Evolutionary conservation across 2,113 vertebrate genomes (phyloP), one percentile per base, ranked within the genome.

Genomic region (Pseudopodoces humilis): DNA sequence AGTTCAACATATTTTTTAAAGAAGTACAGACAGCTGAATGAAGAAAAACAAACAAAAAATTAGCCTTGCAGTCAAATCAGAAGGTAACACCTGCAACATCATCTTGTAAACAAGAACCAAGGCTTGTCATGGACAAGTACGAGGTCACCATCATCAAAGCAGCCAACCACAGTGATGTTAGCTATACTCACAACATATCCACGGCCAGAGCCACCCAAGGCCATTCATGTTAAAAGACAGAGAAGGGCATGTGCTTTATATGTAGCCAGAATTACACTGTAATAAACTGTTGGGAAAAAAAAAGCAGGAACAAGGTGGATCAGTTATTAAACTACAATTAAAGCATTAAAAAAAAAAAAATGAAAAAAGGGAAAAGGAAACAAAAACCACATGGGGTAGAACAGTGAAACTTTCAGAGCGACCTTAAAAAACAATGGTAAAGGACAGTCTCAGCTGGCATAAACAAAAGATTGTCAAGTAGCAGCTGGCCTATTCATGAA

Each of bases 31-130:
- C 28, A 80, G 47, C 27, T 49, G 27, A 92, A 70, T 9, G 55
- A 83, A 92, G 18, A 56, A 89, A 87, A 87, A 31, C 50, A 83
- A 88, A 83, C 59, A 69, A 91, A 89, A 92, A 76, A 37, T 30
- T 44, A 92, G 31, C 72, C 24, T 70, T 50, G 27, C 74, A 64
- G 69, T 56, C 91, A 92, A 83, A 78, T 63, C 58, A 60, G 49
- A 94, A 94, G 49, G 67, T 16, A 96, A 88, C 17, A 90, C 82
- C 65, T 28, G 18, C 28, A 84, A 90, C 60, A 74, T 39, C 39
- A 52, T 46, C 70, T 65, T 78, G 60, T 83, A 85, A 91, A 67
- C 41, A 94, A 70, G 53, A 78, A 95, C 12, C 13, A 43, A 69
- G 59, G 17, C 20, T 93, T 91, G 71, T 62, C 82, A 49, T 5